Evolutionary conservation across 2,888 invertebrate genomes (phyloP).

Genomic region (Polydrusus cervinus): DNA sequence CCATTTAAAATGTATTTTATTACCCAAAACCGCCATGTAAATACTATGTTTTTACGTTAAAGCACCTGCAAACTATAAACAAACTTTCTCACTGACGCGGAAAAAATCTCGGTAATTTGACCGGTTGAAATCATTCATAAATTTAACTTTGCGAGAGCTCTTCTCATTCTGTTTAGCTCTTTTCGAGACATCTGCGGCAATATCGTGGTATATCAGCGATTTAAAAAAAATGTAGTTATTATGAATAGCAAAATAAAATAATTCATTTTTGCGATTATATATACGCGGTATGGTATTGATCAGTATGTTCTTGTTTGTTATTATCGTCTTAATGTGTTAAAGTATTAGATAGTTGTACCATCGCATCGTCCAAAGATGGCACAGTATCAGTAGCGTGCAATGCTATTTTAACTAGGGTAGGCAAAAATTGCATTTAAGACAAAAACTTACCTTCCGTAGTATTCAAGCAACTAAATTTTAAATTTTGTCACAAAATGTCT

Average conservation of each 20-base stretch:
- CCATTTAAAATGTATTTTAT: conserved; percentile 29
- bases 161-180: conserved; percentile 37
- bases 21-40: conserved; percentile 40
- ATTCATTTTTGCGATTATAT: no score
- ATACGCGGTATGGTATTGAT: no score
- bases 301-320: no score
- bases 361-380: no score
- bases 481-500: no score
- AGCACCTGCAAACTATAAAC: conserved; percentile 62
- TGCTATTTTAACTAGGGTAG: no score
- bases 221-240: conserved; percentile 42
- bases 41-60: conserved; percentile 43
- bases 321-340: no score
- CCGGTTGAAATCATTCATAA: conserved; percentile 53
- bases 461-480: no score
- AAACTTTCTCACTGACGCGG: conserved; percentile 59
- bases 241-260: conserved; percentile 39
- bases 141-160: conserved; percentile 44
- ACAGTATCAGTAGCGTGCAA: no score
- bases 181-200: conserved; percentile 26
- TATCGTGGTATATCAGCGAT: conserved; percentile 45
- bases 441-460: no score
- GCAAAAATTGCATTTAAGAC: no score
- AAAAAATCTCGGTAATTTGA: conserved; percentile 53
- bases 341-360: no score